Conservation (phyloP, 2,797 vertebrate genomes). For the Muscicapa comitata region DNA sequence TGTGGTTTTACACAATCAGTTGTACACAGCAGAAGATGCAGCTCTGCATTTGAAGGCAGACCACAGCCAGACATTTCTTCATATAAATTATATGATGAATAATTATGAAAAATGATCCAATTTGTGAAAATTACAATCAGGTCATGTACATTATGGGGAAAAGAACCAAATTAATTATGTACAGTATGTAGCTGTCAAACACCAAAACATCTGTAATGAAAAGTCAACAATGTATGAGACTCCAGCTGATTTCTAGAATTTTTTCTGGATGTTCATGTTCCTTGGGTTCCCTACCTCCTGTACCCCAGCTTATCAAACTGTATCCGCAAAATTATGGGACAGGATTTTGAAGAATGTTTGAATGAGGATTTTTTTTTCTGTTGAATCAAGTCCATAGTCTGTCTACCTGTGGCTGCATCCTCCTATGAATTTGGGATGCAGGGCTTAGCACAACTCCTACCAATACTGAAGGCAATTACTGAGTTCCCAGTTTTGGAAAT, state of each 20-base stretch:
- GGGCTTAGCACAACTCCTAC: neutral
- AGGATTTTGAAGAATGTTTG: neutral
- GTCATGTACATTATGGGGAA: neutral
- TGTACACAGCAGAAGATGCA: neutral
- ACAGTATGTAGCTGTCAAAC: conserved; percentile 35
- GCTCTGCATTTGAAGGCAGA: neutral
- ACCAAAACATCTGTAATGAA: neutral
- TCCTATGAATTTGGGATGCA: accelerated
- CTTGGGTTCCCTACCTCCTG: neutral
- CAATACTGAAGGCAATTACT: neutral
- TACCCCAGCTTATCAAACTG: neutral
- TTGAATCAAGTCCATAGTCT: neutral
- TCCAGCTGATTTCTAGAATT: neutral
- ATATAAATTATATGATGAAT: neutral
- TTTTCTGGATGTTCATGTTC: neutral
- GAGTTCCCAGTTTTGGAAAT: neutral
- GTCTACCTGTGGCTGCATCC: neutral
- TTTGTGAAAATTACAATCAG: conserved; percentile 17
- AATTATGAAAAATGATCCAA: conserved; percentile 39
- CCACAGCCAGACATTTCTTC: neutral
- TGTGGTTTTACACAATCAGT: neutral
- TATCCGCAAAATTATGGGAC: neutral
- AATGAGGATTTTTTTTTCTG: neutral
- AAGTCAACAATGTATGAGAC: conserved; percentile 9
- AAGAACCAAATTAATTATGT: conserved; percentile 37